Base-by-base conservation (phyloP, 2,888 invertebrate genomes). In the Quadriops clusia region DNA sequence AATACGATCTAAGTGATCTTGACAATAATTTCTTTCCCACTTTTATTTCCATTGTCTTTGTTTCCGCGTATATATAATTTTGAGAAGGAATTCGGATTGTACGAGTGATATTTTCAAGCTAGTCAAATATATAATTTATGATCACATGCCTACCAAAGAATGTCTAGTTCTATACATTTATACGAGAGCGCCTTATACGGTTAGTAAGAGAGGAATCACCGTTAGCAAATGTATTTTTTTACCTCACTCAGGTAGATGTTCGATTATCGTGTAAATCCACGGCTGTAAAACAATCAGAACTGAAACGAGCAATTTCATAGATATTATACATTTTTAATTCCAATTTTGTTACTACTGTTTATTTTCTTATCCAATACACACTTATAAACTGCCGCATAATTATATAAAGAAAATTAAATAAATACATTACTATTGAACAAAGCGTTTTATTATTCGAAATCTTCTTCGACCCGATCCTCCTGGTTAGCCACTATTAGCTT, bases 91-190 rank as follows among this genome's bases (percentile, higher is more conserved):
- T 24, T 20, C 21, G 25, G 14, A 17, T 30, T 17, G 32, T 39
- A 40, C 26, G 46, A 45, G 47, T 47, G 47, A 47, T 47, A 47
- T 47, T 40, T 38, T 41, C 40, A 46, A 45, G 45, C 47, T 47
- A 47, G 47, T 47, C 47, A 47, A 45, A 41, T 34, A 33, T 40
- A 21, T 25, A 33, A 28, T 31, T 18, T 33, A 35, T 37, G 32
- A 9, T 20, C 28, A 30, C 24, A 42, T 40, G 41, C 40, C 44
- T 44, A 45, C 45, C 45, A 45, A 45, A 45, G 45, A 45, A n/a
- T n/a, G n/a, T n/a, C n/a, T n/a, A n/a, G n/a, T n/a, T n/a, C 33
- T 37, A 28, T 29, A 36, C 32, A 38, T 34, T 32, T 36, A 34
- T 32, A n/a, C n/a, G n/a, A 23, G 33, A 37, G 28, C 33, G 39